These are phyloP conservation scores for Pantherophis alleghaniensis DNA, from an alignment of 2,797 vertebrate species.

Conservation along the genomic window DNA sequence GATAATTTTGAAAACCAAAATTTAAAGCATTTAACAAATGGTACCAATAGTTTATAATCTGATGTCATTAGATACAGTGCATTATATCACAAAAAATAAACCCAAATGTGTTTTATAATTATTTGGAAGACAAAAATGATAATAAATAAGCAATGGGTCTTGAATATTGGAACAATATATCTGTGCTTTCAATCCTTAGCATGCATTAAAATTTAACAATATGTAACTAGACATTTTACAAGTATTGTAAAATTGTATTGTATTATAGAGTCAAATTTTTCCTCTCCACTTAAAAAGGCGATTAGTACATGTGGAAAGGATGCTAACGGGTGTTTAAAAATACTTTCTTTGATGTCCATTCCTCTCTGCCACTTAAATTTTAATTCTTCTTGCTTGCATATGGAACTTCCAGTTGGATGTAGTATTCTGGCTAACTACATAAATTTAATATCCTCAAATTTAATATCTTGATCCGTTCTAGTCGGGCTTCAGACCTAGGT, in stretches of 20 bases:
- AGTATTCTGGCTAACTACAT: constrained; percentile 4
- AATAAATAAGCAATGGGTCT: not conserved
- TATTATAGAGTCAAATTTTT: constrained; percentile 18
- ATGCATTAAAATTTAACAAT: not conserved
- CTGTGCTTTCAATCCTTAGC: not conserved
- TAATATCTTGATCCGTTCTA: no score
- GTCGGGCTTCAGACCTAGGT: no score
- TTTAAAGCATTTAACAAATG: not conserved
- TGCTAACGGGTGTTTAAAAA: constrained; percentile 28
- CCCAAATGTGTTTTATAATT: not conserved
- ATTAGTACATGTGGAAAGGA: not conserved
- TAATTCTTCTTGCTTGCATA: constrained; percentile 20
- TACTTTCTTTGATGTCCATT: constrained; percentile 35
- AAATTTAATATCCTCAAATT: constrained; percentile 35
- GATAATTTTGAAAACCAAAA: not conserved
- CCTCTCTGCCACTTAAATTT: constrained; percentile 27
- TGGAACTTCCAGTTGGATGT: constrained; percentile 41
- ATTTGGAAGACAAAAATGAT: not conserved
- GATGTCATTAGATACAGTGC: not conserved
- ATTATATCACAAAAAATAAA: not conserved
- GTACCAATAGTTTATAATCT: not conserved
- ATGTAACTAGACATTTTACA: not conserved
- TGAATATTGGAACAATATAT: not conserved
- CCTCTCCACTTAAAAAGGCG: constrained; percentile 21
- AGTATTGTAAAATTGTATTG: not conserved